Evolutionary conservation across 2,888 invertebrate genomes (phyloP).

Genomic region (Latrodectus elegans): DNA sequence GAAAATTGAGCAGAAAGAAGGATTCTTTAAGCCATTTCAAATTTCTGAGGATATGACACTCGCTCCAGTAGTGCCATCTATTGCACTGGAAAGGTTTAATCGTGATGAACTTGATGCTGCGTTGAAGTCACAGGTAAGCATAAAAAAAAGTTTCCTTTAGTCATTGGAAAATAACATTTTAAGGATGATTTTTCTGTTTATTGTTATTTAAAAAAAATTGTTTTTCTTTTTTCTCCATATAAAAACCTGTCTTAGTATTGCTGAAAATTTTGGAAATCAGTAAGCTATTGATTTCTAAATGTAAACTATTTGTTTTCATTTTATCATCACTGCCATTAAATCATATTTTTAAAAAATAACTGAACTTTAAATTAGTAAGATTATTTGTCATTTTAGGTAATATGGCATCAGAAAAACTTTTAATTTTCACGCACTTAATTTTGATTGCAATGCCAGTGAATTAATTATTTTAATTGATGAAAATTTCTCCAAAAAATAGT

Average conservation of each 20-base stretch:
- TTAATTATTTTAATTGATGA: no score
- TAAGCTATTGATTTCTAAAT: not conserved
- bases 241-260: not conserved
- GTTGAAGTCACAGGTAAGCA: constrained; percentile 49
- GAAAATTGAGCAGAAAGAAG: constrained; percentile 30
- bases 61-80: constrained; percentile 81
- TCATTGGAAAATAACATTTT: no score
- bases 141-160: not conserved
- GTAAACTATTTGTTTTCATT: not conserved
- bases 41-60: constrained; percentile 91
- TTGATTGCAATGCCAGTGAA: no score
- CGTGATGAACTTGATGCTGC: constrained; percentile 74
- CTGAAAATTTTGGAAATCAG: not conserved
- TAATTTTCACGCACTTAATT: no score
- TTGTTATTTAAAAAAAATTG: no score
- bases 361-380: no score
- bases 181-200: no score
- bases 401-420: no score
- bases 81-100: constrained; percentile 76
- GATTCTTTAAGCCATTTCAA: constrained; percentile 76
- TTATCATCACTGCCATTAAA: no score
- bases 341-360: no score
- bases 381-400: no score
- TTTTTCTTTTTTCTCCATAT: not conserved
- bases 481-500: no score